These are phyloP conservation scores for Mustela erminea DNA, from an alignment of 2,797 vertebrate genomes.

Conservation along the genomic window DNA sequence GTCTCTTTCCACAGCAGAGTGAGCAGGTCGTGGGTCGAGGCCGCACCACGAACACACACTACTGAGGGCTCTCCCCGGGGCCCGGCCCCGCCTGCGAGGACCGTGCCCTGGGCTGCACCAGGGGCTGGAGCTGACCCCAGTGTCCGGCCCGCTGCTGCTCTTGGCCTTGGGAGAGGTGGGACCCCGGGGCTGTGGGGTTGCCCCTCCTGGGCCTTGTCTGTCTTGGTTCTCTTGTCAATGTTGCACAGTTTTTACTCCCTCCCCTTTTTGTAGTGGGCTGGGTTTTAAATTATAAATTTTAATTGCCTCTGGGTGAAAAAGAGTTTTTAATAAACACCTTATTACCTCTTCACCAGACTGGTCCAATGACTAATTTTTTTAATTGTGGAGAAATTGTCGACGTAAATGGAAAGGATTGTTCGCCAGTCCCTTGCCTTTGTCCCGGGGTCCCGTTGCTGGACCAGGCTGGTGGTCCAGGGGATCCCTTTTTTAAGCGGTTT, in stretches of 20 bases:
- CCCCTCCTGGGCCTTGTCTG: slow-evolving; percentile 76
- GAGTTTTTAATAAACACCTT: slow-evolving; percentile 92
- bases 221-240: slow-evolving; percentile 74
- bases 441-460: neutral
- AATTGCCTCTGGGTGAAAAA: slow-evolving; percentile 85
- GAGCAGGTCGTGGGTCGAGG: neutral
- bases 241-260: slow-evolving; percentile 88
- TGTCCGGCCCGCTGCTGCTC: slow-evolving; percentile 71
- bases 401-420: slow-evolving; percentile 85
- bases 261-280: slow-evolving; percentile 88
- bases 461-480: slow-evolving; percentile 63
- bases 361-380: slow-evolving; percentile 87
- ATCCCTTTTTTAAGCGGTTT: slow-evolving; percentile 83
- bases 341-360: slow-evolving; percentile 87
- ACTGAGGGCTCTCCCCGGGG: slow-evolving; percentile 51
- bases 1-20: slow-evolving; percentile 31
- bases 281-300: slow-evolving; percentile 90
- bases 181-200: neutral
- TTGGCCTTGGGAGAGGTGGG: neutral
- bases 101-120: neutral
- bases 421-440: slow-evolving; percentile 42
- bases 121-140: neutral
- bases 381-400: slow-evolving; percentile 89
- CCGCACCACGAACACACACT: slow-evolving; percentile 61
- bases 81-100: neutral